A percentile compares a stretch with the other conserved stretches of the same genome.
phyloP scores from a whole-genome alignment of 2,888 invertebrate genomes.

The Heliconius sara region DNA sequence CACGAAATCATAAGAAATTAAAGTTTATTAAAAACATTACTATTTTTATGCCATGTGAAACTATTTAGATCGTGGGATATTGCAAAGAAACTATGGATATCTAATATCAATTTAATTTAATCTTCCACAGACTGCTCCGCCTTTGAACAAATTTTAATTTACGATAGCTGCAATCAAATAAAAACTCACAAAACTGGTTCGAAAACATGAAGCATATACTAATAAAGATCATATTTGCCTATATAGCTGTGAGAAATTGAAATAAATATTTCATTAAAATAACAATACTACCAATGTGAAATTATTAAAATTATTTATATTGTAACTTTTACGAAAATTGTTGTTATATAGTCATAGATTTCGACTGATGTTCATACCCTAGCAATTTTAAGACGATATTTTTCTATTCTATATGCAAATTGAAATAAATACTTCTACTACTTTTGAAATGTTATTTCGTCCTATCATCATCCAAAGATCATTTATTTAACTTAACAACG shows the following conservation, averaged over 20 bases:
- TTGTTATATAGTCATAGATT: no score
- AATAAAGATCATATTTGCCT: slow-evolving; percentile 33
- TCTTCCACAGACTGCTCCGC: slow-evolving; percentile 21
- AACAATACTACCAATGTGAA: neutral
- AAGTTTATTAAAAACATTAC: neutral
- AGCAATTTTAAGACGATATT: no score
- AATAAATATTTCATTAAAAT: neutral
- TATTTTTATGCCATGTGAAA: neutral
- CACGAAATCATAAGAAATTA: neutral
- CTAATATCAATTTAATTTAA: slow-evolving; percentile 1
- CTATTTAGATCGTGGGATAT: slow-evolving; percentile 29
- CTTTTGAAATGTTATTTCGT: neutral
- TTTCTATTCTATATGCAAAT: no score
- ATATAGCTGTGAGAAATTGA: slow-evolving; percentile 24
- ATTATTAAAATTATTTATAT: neutral
- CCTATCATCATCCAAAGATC: no score
- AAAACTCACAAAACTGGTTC: slow-evolving; percentile 38
- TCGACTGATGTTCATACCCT: no score
- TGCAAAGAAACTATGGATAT: slow-evolving; percentile 15
- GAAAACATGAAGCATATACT: slow-evolving; percentile 39
- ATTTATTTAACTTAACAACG: neutral
- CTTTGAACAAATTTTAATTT: slow-evolving; percentile 18
- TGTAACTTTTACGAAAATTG: neutral
- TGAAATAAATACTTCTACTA: neutral
- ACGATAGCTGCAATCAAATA: slow-evolving; percentile 37